phyloP scores from a whole-genome alignment of 2,888 invertebrate genomes.

The Colostygia pectinataria region DNA sequence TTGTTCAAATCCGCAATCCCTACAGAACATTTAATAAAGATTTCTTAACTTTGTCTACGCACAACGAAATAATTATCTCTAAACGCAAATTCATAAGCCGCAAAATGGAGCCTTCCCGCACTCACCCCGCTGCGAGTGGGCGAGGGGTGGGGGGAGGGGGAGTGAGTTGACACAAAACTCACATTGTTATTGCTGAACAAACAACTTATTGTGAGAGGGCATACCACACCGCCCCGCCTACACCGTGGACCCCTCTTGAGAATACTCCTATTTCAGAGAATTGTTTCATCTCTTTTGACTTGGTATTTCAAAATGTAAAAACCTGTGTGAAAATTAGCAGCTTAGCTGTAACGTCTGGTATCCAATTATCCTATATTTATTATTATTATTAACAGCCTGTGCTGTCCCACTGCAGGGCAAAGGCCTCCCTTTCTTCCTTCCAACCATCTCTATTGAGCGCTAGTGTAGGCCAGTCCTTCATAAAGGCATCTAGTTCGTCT shows the following conservation, averaged over 20 bases:
- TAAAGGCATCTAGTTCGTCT: too few relatives aligned
- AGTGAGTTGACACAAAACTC: conserved; percentile 15
- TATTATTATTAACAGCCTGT: too few relatives aligned
- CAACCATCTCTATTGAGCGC: too few relatives aligned
- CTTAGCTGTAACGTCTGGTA: background rate
- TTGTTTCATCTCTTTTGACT: conserved; percentile 3
- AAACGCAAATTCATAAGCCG: conserved; percentile 19
- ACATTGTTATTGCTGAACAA: conserved; percentile 20
- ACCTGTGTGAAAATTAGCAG: conserved; percentile 1
- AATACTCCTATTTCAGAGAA: background rate
- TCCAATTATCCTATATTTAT: background rate
- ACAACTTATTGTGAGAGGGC: conserved; percentile 19
- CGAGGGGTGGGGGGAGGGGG: background rate
- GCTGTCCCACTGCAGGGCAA: too few relatives aligned
- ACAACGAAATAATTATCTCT: conserved; percentile 20
- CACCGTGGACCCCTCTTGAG: background rate
- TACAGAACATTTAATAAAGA: conserved; percentile 11
- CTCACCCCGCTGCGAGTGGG: background rate
- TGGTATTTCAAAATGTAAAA: background rate
- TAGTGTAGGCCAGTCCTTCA: too few relatives aligned
- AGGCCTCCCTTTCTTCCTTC: too few relatives aligned
- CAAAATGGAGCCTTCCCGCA: conserved; percentile 19
- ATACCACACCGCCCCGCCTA: background rate
- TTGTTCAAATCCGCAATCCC: background rate
- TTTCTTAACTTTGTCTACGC: background rate